Base-by-base conservation (phyloP, 2,113 vertebrate species). In the Aythya baeri region DNA sequence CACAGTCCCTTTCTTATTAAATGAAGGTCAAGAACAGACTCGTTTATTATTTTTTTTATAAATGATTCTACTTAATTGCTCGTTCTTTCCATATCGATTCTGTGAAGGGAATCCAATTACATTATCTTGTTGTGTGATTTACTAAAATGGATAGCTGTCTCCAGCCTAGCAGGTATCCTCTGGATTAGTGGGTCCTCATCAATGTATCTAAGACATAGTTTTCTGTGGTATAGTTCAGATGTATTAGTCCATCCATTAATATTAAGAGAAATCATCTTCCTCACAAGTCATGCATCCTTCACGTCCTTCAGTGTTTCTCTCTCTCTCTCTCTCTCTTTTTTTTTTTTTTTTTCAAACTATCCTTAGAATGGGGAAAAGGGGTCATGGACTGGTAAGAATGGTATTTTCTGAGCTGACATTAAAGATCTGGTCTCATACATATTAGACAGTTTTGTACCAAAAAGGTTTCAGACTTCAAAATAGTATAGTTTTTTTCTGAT, bases 41-140 rank as follows among this genome's bases (percentile, higher is more conserved):
- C 15, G 79, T 83, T 73, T 88, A 46, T 46, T 46, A 49, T 23
- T 58, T 89, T 97, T 78, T 78, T 82, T 61, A 83, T 89, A 83
- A 79, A 75, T 93, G 7, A 81, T 21, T 91, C 68, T 88, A 50
- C 73, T 73, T 90, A 95, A 95, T 96, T 95, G 41, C 18, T 68
- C 38, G 79, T 96, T 70, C 81, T 91, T 96, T 91, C 25, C 55
- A 65, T 86, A 90, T 83, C 86, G 91, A 97, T 92, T 92, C 57
- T 58, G 34, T 95, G 81, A 93, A 91, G 92, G 68, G 34, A 79
- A 96, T 96, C 79, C 67, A 96, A 74, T 94, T 95, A 76, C 41
- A 93, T 89, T 9, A 38, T 52, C 71, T 79, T 89, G 62, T 20
- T 59, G 38, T 83, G 68, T 23, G 20, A 81, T 50, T 58, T 57